Conservation (phyloP, 2,888 invertebrate genomes). For the Lepidochrysops patricia region DNA sequence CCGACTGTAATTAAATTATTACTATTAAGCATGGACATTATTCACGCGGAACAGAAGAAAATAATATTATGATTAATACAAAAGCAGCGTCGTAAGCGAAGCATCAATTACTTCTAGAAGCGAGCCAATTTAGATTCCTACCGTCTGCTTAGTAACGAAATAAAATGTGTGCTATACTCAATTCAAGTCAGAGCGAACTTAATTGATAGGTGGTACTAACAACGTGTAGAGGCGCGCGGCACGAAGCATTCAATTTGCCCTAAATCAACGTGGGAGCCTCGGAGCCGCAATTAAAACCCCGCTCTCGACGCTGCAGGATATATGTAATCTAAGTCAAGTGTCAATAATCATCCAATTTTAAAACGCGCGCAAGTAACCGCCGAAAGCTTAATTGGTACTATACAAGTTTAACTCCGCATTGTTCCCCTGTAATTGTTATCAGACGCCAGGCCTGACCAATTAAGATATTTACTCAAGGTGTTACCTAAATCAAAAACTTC, state of each 20-base stretch:
- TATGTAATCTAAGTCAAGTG: conserved; percentile 43
- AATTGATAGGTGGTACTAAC: conserved; percentile 51
- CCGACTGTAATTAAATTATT: conserved; percentile 22
- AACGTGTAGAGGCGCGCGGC: conserved; percentile 43
- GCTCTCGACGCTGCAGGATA: conserved; percentile 42
- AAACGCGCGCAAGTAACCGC: conserved; percentile 30
- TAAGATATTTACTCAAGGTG: conserved; percentile 3
- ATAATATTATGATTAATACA: not conserved
- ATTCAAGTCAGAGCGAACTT: conserved; percentile 31
- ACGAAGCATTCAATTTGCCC: conserved; percentile 56
- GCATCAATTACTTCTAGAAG: not conserved
- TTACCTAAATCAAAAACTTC: not conserved
- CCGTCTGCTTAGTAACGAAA: conserved; percentile 13
- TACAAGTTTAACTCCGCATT: conserved; percentile 23
- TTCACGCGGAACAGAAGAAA: not conserved
- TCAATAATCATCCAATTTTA: conserved; percentile 38
- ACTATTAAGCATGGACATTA: not conserved
- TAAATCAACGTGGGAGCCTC: conserved; percentile 49
- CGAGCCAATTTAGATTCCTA: not conserved
- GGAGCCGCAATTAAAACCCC: conserved; percentile 52
- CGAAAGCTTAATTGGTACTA: conserved; percentile 18
- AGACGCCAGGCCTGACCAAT: not conserved
- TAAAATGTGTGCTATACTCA: conserved; percentile 21
- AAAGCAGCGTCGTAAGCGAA: not conserved
- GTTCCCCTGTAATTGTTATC: conserved; percentile 14